Base-by-base conservation (phyloP, 2,113 vertebrate genomes). In the Eptesicus fuscus region DNA sequence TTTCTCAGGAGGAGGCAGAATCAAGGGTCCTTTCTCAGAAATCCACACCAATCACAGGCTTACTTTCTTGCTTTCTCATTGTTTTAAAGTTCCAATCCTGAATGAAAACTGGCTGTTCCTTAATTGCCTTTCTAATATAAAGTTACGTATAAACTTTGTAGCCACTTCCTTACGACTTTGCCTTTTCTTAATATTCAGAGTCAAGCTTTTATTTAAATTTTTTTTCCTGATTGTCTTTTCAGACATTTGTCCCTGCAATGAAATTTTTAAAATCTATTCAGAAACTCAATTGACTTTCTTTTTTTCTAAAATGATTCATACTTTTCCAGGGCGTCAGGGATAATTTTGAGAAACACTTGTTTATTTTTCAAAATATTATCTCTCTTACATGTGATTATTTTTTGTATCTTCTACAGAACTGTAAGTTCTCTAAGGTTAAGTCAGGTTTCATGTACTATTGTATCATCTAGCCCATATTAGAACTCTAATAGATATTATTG, bases 351-450 rank as follows among this genome's bases (percentile, higher is more conserved):
- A 88, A 85, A 40, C 4, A 16, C 25, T 83, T 90, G 22, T 32
- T 73, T 91, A 69, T 69, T 93, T 93, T 93, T 32, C n/a, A 90
- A 63, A 92, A 79, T 88, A 20, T 89, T 91, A 20, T 40, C 12
- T 88, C 65, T 93, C 70, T 73, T 61, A 35, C 8, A 37, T 25
- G 30, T 37, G 23, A 18, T 59, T 91, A 35, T 67, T 61, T 61
- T 85, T 85, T 82, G 11, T 59, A 20, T 53, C 11, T 65, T 82
- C 14, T n/a, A 53, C 16, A 86, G 74, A 95, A 51, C 9, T 79
- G 8, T 56, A 76, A 40, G 20, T 20, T 70, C 40, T 90, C 18
- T 25, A 88, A 71, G 20, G 28, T 47, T 74, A 49, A 73, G 0
- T 42, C 28, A 69, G 30, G 9, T 61, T 90, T 69, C 25, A 4